phyloP scores from a whole-genome alignment of 2,888 invertebrate species.

The Leptinotarsa tumamoca region DNA sequence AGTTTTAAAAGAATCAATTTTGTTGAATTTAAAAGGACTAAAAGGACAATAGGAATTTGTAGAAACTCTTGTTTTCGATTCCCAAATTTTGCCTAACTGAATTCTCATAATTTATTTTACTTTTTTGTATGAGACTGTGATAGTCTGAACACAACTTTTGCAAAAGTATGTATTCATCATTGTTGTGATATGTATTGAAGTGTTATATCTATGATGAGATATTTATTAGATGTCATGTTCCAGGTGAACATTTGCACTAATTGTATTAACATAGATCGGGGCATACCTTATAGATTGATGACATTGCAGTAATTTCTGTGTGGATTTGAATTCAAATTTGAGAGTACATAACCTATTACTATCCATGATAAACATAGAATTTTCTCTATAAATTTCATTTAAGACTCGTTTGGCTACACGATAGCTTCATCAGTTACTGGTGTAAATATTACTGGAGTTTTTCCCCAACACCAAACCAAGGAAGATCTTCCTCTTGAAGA shows the following conservation, averaged over 20 bases:
- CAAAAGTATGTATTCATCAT: slow-evolving; percentile 8
- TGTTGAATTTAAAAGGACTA: too few relatives aligned
- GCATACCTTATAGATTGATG: slow-evolving; percentile 7
- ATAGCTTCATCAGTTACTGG: too few relatives aligned
- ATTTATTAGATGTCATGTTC: slow-evolving; percentile 4
- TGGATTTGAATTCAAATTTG: not conserved
- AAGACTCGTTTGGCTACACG: too few relatives aligned
- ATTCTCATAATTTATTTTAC: not conserved
- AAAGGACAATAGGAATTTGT: not conserved
- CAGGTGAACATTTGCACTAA: slow-evolving; percentile 6
- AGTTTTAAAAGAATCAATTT: too few relatives aligned
- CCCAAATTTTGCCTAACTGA: not conserved
- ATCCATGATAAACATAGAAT: too few relatives aligned
- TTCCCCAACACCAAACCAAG: too few relatives aligned
- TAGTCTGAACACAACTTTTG: slow-evolving; percentile 7
- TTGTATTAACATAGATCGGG: not conserved
- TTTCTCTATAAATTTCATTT: too few relatives aligned
- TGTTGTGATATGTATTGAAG: slow-evolving; percentile 9
- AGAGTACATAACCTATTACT: too few relatives aligned
- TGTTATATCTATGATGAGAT: not conserved
- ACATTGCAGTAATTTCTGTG: not conserved
- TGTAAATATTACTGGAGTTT: too few relatives aligned
- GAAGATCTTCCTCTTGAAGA: too few relatives aligned
- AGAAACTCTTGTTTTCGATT: not conserved
- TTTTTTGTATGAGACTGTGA: slow-evolving; percentile 10